These are phyloP conservation scores for Embiotoca jacksoni DNA, from an alignment of 2,113 vertebrate genomes.

Conservation along the genomic window DNA sequence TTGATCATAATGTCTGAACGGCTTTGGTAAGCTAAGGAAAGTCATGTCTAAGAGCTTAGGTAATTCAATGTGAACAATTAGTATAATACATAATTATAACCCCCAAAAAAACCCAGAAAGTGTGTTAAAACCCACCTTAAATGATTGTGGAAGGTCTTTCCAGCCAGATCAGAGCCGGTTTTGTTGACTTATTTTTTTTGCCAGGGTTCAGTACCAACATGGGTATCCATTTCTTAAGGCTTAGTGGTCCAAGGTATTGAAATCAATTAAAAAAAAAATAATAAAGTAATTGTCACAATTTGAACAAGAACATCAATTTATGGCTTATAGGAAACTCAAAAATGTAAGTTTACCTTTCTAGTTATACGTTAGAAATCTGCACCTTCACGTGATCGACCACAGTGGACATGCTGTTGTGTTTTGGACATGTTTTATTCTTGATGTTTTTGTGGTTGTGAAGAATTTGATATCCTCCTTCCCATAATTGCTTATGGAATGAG, in stretches of 20 bases:
- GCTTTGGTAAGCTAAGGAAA: not conserved
- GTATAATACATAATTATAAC: not conserved
- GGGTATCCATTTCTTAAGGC: not conserved
- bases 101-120: not conserved
- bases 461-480: not conserved
- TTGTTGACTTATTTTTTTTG: too few species aligned
- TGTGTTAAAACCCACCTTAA: too few species aligned
- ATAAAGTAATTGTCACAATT: not conserved
- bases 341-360: not conserved
- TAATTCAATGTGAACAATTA: not conserved
- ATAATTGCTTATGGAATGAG: not conserved
- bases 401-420: not conserved
- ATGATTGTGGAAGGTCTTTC: too few species aligned
- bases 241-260: not conserved
- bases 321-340: not conserved
- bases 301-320: not conserved
- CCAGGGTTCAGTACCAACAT: not conserved
- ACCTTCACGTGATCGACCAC: not conserved
- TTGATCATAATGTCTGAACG: not conserved
- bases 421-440: too few species aligned
- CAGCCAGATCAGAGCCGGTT: not conserved
- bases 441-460: not conserved
- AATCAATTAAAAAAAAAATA: too few species aligned
- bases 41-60: not conserved
- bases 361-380: too few species aligned